Base-by-base conservation (phyloP, 2,888 invertebrate genomes). In the Dromius quadrimaculatus region DNA sequence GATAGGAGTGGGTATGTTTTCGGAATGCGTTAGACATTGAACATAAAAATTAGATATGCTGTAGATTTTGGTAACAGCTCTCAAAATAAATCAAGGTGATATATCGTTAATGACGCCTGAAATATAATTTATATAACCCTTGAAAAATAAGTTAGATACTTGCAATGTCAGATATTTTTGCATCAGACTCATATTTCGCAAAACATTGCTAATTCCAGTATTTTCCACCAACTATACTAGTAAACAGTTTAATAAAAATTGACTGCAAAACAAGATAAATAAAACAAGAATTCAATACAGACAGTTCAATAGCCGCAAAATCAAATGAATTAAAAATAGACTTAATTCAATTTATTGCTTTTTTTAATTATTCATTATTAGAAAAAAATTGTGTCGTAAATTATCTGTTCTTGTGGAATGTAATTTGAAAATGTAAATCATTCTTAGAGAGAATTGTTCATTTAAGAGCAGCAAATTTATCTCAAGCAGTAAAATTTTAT, bases 51-150 rank as follows among this genome's bases (percentile, higher is more conserved):
- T 28, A 28, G 9, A 9, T 32, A 32, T 6, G 9, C 15, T 13
- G 57, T 9, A 8, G 17, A 57, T 32, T 17, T 23, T 57, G 57
- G 57, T 57, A 32, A 32, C 57, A 57, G 57, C 32, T n/a, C 36
- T 2, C 3, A 36, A 59, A 59, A 59, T 59, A 59, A 34, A 59
- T 59, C 59, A 59, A 59, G 59, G 59, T 59, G 34, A 20, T 59
- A 17, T 19, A 15, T 1, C 2, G 9, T 6, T 59, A 59, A 59
- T 59, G 36, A 59, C 20, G 59, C 59, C 20, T 13, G 19, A 59
- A 59, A 59, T 59, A 59, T 59, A 59, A 54, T 17, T 36, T 59
- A 59, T 34, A 36, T 59, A 59, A 59, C 57, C 28, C 4, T 9
- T n/a, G 5, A 13, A 32, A 54, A 54, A 54, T 54, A 54, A 19